A percentile compares a stretch with the other conserved stretches of the same genome.
phyloP scores from a whole-genome alignment of 2,113 vertebrate genomes.

The Callipepla californica region DNA sequence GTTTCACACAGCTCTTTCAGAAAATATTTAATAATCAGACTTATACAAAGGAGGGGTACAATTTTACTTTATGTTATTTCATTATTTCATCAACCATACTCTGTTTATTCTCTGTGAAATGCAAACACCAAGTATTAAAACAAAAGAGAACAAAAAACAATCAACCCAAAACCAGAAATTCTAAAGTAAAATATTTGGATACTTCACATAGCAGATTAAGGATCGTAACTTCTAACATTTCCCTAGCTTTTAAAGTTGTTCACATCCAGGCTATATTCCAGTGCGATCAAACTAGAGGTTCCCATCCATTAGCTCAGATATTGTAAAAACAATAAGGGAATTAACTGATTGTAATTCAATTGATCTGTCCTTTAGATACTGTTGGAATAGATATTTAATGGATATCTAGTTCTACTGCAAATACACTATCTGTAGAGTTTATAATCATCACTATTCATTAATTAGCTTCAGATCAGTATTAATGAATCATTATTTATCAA shows the following conservation, averaged over 20 bases:
- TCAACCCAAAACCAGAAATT: background rate
- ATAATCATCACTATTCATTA: background rate
- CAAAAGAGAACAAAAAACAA: background rate
- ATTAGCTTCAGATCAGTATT: background rate
- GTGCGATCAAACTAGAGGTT: background rate
- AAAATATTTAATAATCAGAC: background rate
- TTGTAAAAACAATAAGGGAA: background rate
- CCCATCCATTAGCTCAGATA: background rate
- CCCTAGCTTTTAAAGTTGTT: background rate
- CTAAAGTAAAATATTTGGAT: background rate
- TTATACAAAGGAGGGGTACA: no score
- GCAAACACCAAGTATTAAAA: background rate
- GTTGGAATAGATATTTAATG: background rate
- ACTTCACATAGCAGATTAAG: background rate
- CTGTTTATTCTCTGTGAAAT: background rate
- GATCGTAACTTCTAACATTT: background rate
- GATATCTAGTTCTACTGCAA: background rate
- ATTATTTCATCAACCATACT: background rate
- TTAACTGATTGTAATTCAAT: background rate
- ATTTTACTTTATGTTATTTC: background rate
- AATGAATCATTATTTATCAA: background rate
- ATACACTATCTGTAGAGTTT: background rate
- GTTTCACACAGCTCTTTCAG: background rate
- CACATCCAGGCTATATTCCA: background rate
- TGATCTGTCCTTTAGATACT: background rate